A percentile compares a stretch with the other conserved stretches of the same genome.
phyloP scores from a whole-genome alignment of 2,888 invertebrate genomes.

The Andrena marginata region DNA sequence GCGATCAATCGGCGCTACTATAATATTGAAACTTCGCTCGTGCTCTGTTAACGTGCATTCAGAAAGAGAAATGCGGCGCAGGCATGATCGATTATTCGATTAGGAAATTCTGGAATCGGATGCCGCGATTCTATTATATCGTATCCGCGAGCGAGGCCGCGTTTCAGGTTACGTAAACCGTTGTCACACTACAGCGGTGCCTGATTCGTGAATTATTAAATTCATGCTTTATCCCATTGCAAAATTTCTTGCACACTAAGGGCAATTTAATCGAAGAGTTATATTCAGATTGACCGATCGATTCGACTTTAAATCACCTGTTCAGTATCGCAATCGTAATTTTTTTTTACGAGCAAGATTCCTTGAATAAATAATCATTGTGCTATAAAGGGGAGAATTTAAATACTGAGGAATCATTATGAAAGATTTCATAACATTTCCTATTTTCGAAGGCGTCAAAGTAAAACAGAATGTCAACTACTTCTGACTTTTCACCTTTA shows the following conservation, averaged over 20 bases:
- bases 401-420: background rate
- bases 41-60: background rate
- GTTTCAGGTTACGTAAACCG: constrained; percentile 32
- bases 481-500: too few species aligned
- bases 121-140: constrained; percentile 39
- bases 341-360: background rate
- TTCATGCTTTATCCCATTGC: constrained; percentile 8
- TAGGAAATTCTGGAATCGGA: constrained; percentile 45
- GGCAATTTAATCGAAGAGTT: background rate
- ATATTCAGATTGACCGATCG: background rate
- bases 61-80: constrained; percentile 3
- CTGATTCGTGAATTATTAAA: constrained; percentile 30
- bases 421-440: background rate
- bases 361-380: background rate
- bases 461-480: too few species aligned
- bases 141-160: constrained; percentile 27
- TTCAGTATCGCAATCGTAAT: background rate
- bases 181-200: constrained; percentile 9
- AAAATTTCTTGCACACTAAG: background rate
- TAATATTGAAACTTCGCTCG: constrained; percentile 46
- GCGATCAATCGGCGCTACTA: constrained; percentile 14
- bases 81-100: constrained; percentile 50
- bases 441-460: too few species aligned
- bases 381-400: background rate
- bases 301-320: background rate